phyloP scores from a whole-genome alignment of 2,113 vertebrate genomes.

The rat (Rattus norvegicus) region DNA sequence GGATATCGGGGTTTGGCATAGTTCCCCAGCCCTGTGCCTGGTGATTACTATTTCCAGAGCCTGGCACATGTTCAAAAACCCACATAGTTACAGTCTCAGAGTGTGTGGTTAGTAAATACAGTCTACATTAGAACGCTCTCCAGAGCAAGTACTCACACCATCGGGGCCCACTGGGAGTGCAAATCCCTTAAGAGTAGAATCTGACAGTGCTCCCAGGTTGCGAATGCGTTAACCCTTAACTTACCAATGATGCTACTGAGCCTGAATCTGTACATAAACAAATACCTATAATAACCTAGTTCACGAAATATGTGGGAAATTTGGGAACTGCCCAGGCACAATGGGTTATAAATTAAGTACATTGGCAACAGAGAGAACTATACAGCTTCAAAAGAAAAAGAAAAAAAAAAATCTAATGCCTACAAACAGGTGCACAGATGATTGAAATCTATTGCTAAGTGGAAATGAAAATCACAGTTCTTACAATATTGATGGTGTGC shows the following conservation, averaged over 20 bases:
- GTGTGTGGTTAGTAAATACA: neutral
- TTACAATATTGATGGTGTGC: neutral
- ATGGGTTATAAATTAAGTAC: neutral
- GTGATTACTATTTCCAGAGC: neutral
- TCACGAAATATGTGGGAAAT: neutral
- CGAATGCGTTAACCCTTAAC: neutral
- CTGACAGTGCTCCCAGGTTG: neutral
- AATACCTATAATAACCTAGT: neutral
- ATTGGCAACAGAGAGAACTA: neutral
- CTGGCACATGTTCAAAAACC: neutral
- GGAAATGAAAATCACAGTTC: slow-evolving; percentile 1
- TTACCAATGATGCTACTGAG: neutral
- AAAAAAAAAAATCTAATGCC: neutral
- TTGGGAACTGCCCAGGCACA: neutral
- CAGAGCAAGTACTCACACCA: neutral
- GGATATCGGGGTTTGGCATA: neutral
- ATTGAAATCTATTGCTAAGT: slow-evolving; percentile 19
- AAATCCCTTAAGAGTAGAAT: neutral
- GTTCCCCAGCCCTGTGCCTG: neutral
- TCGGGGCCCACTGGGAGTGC: neutral
- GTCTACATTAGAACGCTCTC: neutral
- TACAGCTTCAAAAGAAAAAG: neutral
- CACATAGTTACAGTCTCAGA: neutral
- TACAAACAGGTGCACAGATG: neutral
- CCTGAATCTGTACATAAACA: neutral